These are phyloP conservation scores for Nowickia ferox DNA, from an alignment of 2,888 invertebrate genomes.

Conservation along the genomic window DNA sequence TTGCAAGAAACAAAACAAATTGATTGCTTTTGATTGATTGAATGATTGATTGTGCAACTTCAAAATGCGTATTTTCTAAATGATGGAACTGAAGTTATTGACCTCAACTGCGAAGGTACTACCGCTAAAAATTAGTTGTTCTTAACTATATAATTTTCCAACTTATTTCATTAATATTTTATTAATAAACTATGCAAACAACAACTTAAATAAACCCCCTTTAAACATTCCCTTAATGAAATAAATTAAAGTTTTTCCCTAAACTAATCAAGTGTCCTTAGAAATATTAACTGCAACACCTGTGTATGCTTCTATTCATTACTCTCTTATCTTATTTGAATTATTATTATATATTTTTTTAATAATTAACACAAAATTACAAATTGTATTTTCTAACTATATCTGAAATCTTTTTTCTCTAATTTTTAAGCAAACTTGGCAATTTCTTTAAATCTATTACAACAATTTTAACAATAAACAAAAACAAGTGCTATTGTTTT, in stretches of 20 bases:
- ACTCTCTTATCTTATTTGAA: neutral
- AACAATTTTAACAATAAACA: slow-evolving; percentile 55
- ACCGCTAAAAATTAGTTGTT: slow-evolving; percentile 39
- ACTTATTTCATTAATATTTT: slow-evolving; percentile 40
- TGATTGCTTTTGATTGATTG: slow-evolving; percentile 46
- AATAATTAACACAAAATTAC: slow-evolving; percentile 5
- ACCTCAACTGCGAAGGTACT: slow-evolving; percentile 76
- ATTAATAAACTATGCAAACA: slow-evolving; percentile 21
- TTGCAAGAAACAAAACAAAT: slow-evolving; percentile 22
- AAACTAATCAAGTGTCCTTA: slow-evolving; percentile 39
- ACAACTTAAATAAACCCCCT: neutral
- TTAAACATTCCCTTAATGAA: slow-evolving; percentile 36
- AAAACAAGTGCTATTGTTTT: slow-evolving; percentile 48
- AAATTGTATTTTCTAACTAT: slow-evolving; percentile 36
- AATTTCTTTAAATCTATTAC: slow-evolving; percentile 62
- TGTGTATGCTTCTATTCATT: slow-evolving; percentile 64
- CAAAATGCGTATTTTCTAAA: slow-evolving; percentile 58
- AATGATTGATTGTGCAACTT: slow-evolving; percentile 50
- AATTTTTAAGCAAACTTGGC: slow-evolving; percentile 10
- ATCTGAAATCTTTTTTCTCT: slow-evolving; percentile 12
- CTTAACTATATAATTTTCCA: slow-evolving; percentile 39
- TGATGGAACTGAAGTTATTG: slow-evolving; percentile 75
- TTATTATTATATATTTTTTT: slow-evolving; percentile 13
- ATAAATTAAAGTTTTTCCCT: slow-evolving; percentile 22
- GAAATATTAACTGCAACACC: slow-evolving; percentile 50